These are phyloP conservation scores for Dendrolimus pini DNA, from an alignment of 2,888 invertebrate species.

Conservation along the genomic window DNA sequence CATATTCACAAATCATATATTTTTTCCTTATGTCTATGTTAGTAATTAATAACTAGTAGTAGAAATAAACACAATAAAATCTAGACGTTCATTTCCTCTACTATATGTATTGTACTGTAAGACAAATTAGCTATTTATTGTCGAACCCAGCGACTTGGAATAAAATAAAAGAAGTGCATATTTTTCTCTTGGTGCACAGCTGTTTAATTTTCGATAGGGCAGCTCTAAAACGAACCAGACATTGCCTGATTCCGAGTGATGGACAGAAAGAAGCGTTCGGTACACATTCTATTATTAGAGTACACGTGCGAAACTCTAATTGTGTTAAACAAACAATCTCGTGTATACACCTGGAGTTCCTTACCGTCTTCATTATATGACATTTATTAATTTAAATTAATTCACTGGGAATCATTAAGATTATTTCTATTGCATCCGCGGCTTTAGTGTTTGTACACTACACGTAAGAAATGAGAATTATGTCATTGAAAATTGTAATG, in stretches of 20 bases:
- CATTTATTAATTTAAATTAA: constrained; percentile 24
- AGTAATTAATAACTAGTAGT: too few species aligned
- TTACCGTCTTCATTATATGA: constrained; percentile 26
- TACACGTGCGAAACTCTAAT: constrained; percentile 66
- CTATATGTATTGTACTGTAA: not conserved
- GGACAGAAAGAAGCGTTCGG: constrained; percentile 53
- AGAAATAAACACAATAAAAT: too few species aligned
- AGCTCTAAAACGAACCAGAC: constrained; percentile 51
- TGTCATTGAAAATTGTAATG: too few species aligned
- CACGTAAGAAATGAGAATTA: too few species aligned
- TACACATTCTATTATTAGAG: constrained; percentile 56
- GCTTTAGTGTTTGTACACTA: too few species aligned
- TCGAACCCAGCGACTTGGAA: not conserved
- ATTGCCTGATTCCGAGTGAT: constrained; percentile 55
- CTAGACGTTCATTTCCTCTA: too few species aligned
- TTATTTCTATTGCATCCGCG: not conserved
- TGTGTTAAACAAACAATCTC: constrained; percentile 67
- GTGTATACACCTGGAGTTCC: constrained; percentile 49
- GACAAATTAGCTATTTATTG: not conserved
- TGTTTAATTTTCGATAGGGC: constrained; percentile 36
- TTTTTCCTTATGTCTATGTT: too few species aligned
- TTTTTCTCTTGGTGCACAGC: constrained; percentile 24
- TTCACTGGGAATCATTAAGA: not conserved
- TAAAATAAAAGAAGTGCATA: constrained; percentile 15
- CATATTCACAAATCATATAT: too few species aligned